Evolutionary conservation across 2,113 vertebrate species (phyloP), one percentile per base, ranked within the genome.

Genomic region (Pao palembangensis): DNA sequence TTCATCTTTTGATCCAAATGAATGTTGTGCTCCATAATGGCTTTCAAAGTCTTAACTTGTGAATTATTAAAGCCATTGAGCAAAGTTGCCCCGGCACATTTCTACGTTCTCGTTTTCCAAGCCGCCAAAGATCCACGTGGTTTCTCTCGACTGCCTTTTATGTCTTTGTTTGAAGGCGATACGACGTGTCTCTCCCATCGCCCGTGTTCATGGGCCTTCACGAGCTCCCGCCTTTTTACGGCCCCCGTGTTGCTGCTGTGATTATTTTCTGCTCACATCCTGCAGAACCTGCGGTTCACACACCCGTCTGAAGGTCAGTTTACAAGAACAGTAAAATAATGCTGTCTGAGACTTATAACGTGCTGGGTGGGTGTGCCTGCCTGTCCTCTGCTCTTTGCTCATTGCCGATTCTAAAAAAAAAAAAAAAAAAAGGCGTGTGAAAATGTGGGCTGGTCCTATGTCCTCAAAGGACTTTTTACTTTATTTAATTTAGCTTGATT

Each of bases 1-100:
- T 79, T 75, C 31, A 19, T 76, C 73, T 77, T 64, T 56, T 64
- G 67, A 79, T 70, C 61, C 18, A 59, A 74, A 81, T 64, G 6
- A 58, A 61, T 23, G 1, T 49, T 69, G 67, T 1, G 3, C 31
- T 60, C 44, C n/a, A 55, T 63, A 56, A 52, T 50, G 12, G 42
- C 31, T 64, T 71, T 69, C 64, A 70, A 67, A 69, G 73, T 56
- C 65, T 64, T 34, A 25, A 41, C 41, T 18, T 13, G 19, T 61
- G 42, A 70, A 67, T 75, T 59, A 68, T 79, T 81, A 46, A 81
- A 51, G 43, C 47, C 20, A 53, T 67, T 44, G 52, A 69, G 67
- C 43, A 54, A 71, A 77, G 61, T 49, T 57, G 31, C 55, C 20
- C 28, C 15, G 1, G 59, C 60, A 18, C 18, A 60, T 76, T 73